These are phyloP conservation scores for Daktulosphaira vitifoliae DNA, from an alignment of 1,140 invertebrate genomes.

Conservation along the genomic window DNA sequence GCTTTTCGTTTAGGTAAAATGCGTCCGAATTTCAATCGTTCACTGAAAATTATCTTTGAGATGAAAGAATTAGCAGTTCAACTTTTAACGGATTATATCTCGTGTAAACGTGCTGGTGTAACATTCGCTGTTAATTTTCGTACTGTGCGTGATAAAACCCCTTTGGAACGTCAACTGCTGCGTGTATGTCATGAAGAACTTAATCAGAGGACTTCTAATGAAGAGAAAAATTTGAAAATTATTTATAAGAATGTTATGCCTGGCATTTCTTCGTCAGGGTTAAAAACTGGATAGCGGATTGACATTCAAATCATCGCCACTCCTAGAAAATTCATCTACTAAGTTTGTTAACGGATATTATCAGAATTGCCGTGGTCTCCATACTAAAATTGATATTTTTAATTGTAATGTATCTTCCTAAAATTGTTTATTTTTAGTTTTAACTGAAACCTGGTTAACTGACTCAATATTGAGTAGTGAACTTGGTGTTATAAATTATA, in stretches of 20 bases:
- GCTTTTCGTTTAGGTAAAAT: not conserved
- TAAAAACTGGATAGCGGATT: not conserved
- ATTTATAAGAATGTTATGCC: constrained; percentile 1
- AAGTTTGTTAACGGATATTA: not conserved
- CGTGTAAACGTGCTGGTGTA: not conserved
- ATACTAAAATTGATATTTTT: not conserved
- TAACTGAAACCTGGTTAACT: constrained; percentile 12
- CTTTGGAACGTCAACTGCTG: not conserved
- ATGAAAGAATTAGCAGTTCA: not conserved
- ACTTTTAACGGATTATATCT: not conserved
- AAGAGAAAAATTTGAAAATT: not conserved
- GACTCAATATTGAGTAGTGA: not conserved
- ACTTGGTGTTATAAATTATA: not conserved
- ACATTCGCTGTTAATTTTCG: not conserved
- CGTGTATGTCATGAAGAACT: constrained; percentile 1
- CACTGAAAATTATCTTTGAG: not conserved
- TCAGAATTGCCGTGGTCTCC: not conserved
- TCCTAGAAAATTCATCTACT: too few relatives aligned
- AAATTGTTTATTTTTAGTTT: not conserved
- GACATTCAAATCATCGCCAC: not conserved
- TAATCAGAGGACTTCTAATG: not conserved
- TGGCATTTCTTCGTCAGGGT: not conserved
- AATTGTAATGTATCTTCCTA: constrained; percentile 3
- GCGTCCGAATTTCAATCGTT: not conserved
- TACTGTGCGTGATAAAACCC: not conserved